Evolutionary conservation across 2,888 invertebrate genomes (phyloP).

Genomic region (Agonopterix arenella): DNA sequence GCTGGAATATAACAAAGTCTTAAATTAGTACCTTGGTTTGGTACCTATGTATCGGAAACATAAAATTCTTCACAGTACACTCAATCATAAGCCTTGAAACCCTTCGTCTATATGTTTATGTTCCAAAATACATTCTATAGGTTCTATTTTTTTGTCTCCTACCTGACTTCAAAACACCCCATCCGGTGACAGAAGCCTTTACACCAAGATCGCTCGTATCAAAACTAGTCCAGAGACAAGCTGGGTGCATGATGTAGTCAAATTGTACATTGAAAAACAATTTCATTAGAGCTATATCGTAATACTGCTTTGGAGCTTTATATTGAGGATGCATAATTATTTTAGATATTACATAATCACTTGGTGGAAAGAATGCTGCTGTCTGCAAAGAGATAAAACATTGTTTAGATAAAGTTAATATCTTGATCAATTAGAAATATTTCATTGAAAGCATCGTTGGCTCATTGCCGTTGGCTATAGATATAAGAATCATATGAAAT

Average conservation of each 20-base stretch:
- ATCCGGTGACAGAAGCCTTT: slow-evolving; percentile 39
- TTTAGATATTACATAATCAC: slow-evolving; percentile 30
- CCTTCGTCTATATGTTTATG: too few species aligned
- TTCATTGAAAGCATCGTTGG: too few species aligned
- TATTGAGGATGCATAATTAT: slow-evolving; percentile 41
- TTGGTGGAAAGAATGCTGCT: slow-evolving; percentile 2
- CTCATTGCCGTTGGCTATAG: too few species aligned
- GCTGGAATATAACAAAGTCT: too few species aligned
- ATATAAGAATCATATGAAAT: too few species aligned
- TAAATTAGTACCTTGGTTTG: too few species aligned
- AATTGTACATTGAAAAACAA: slow-evolving; percentile 28
- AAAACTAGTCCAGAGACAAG: slow-evolving; percentile 38
- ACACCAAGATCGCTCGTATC: slow-evolving; percentile 22
- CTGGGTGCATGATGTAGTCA: slow-evolving; percentile 36
- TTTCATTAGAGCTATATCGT: slow-evolving; percentile 49
- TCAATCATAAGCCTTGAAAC: too few species aligned
- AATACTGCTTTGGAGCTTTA: slow-evolving; percentile 39
- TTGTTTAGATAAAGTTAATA: slow-evolving; percentile 1
- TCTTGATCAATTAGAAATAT: too few species aligned
- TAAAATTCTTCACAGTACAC: too few species aligned
- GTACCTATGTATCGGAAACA: too few species aligned
- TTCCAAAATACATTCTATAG: too few species aligned
- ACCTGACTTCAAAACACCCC: slow-evolving; percentile 47
- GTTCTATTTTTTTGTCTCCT: slow-evolving; percentile 1
- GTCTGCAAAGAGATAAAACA: background rate